phyloP scores from a whole-genome alignment of 2,888 invertebrate species.

The Shargacucullia verbasci region DNA sequence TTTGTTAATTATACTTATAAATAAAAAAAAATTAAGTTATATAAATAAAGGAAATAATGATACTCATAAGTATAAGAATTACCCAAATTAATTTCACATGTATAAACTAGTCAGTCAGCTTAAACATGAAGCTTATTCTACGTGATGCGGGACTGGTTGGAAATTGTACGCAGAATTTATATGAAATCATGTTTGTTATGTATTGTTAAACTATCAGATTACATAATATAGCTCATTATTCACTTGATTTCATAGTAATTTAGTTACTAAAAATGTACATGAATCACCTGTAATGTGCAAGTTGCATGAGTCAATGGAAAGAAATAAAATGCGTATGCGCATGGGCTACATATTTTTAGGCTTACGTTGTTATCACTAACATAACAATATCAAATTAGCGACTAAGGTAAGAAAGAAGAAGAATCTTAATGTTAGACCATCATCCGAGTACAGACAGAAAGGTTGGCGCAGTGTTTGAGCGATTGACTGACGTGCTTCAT shows the following conservation, averaged over 20 bases:
- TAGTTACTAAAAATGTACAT: constrained; percentile 8
- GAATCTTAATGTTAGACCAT: too few relatives aligned
- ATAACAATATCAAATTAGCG: background rate
- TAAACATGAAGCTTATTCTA: too few relatives aligned
- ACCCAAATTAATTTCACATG: too few relatives aligned
- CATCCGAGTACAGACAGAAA: too few relatives aligned
- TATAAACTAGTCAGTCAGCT: too few relatives aligned
- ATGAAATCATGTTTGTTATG: constrained; percentile 25
- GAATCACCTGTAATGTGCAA: constrained; percentile 17
- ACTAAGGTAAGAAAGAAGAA: background rate
- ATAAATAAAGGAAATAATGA: too few relatives aligned
- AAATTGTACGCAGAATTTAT: constrained; percentile 13
- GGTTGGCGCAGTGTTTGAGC: too few relatives aligned
- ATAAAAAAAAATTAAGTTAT: too few relatives aligned
- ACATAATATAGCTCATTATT: constrained; percentile 23
- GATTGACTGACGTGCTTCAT: too few relatives aligned
- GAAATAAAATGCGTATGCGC: constrained; percentile 6
- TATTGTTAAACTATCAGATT: constrained; percentile 3
- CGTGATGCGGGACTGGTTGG: constrained; percentile 2
- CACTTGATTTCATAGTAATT: constrained; percentile 16
- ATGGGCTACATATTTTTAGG: background rate
- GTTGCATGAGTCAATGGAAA: constrained; percentile 23
- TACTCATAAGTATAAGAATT: too few relatives aligned
- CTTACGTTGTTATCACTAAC: too few relatives aligned
- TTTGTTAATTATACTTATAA: too few relatives aligned